Base-by-base conservation (phyloP, 2,113 vertebrate genomes). In the Phyllopteryx taeniolatus region DNA sequence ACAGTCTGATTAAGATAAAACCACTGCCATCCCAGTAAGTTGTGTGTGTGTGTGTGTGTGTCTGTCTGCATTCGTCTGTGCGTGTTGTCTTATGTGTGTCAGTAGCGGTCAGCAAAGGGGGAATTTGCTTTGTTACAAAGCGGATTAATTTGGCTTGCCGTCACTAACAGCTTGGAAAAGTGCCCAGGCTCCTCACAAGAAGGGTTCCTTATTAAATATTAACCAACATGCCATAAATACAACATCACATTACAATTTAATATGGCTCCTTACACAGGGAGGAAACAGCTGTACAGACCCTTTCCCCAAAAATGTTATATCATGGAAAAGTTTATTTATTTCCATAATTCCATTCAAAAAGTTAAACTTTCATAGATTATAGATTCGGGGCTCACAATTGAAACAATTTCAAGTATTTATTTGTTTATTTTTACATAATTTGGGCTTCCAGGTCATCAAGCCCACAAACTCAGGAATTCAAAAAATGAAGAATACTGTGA, bases 81-180 rank as follows among this genome's bases (percentile, higher is more conserved):
- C 5, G 47, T 49, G 14, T 49, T 53, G 19, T 53, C 51, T 20
- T 78, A 66, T 82, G 80, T 75, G 75, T 85, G 75, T 84, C 56
- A 91, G 90, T 86, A 90, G 76, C 85, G 74, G 76, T 84, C 59
- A 91, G 91, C 88, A 91, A 77, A 84, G 75, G 76, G 79, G 89
- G 87, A 91, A 88, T 91, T 90, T 92, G 85, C 88, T 89, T 88
- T 91, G 85, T 90, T 88, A 89, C 87, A 86, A 91, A 27, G 89
- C 82, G 78, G 88, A 92, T 93, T 92, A 89, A 87, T 90, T 90
- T 87, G 79, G 79, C 82, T 81, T 79, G 83, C 79, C 78, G 67
- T 88, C 81, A 73, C 83, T 82, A 87, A 83, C 87, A 77, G 76
- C 81, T 86, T 89, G 86, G 84, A 88, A 81, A 87, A 79, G 74